Percentiles rank a stretch among this genome's conserved stretches.
Evolutionary conservation across 2,888 invertebrate species (phyloP).

Genomic region (Agonopterix heracliana): DNA sequence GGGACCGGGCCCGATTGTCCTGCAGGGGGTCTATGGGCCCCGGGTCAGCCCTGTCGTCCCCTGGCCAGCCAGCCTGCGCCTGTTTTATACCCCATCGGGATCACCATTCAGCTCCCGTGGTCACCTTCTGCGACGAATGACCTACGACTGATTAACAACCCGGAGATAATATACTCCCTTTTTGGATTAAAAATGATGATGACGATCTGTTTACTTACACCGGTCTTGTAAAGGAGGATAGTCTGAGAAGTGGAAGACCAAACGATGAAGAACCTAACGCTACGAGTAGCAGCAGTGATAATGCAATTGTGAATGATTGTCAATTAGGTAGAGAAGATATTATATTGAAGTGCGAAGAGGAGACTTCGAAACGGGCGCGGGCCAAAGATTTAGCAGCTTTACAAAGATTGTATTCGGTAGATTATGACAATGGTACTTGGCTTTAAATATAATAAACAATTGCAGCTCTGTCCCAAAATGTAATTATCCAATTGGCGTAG

Average conservation of each 20-base stretch:
- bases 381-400: conserved; percentile 43
- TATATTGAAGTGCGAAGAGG: conserved; percentile 20
- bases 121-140: conserved; percentile 76
- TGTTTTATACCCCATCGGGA: conserved; percentile 61
- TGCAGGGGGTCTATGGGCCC: conserved; percentile 60
- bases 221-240: conserved; percentile 10
- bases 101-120: conserved; percentile 78
- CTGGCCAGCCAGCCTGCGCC: conserved; percentile 61
- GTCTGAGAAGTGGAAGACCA: conserved; percentile 6
- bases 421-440: conserved; percentile 30
- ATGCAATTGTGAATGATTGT: conserved; percentile 18
- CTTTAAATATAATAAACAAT: conserved; percentile 14
- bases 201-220: conserved; percentile 4
- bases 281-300: conserved; percentile 1
- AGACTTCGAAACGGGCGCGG: conserved; percentile 25
- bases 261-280: background rate
- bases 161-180: conserved; percentile 20
- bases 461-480: too few relatives aligned
- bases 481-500: too few relatives aligned
- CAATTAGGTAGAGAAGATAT: conserved; percentile 17
- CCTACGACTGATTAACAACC: conserved; percentile 36
- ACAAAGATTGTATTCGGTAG: conserved; percentile 39
- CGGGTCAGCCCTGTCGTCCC: conserved; percentile 59
- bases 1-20: conserved; percentile 58
- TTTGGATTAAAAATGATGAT: conserved; percentile 24